Conservation (phyloP, 2,888 invertebrate genomes). For the Pterostichus niger region DNA sequence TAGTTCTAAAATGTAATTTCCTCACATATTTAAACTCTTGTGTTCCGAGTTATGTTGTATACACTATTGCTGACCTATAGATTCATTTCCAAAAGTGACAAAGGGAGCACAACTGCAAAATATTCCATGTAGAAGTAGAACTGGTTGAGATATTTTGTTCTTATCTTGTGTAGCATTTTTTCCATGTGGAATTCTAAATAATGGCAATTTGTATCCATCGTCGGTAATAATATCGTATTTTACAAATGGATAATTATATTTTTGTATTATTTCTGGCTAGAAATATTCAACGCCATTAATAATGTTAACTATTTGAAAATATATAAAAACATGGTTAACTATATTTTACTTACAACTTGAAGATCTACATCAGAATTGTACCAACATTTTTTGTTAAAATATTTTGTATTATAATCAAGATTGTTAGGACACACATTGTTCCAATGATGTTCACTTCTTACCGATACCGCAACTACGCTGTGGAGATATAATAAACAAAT, state of each 20-base stretch:
- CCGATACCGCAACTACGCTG: no score
- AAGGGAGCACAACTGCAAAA: conserved; percentile 73
- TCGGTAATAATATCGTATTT: conserved; percentile 77
- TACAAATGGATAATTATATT: conserved; percentile 76
- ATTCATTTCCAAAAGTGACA: conserved; percentile 73
- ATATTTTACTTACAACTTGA: conserved; percentile 72
- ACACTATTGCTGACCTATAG: conserved; percentile 72
- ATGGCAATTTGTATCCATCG: conserved; percentile 77
- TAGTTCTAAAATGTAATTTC: no score
- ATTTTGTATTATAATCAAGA: conserved; percentile 74
- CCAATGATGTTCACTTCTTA: not conserved
- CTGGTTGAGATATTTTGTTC: conserved; percentile 71
- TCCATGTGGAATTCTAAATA: conserved; percentile 76
- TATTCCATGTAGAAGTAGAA: conserved; percentile 75
- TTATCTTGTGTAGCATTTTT: conserved; percentile 30
- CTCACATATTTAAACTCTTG: no score
- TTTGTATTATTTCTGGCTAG: conserved; percentile 72
- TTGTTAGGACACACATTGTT: conserved; percentile 75
- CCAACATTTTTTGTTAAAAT: conserved; percentile 74
- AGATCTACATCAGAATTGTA: conserved; percentile 73
- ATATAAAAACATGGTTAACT: not conserved
- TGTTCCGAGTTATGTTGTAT: no score
- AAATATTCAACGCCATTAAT: not conserved
- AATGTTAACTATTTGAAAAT: not conserved
- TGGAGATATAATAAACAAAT: no score